Conservation (phyloP, 2,113 vertebrate species). For the Cephalophus harveyi region DNA sequence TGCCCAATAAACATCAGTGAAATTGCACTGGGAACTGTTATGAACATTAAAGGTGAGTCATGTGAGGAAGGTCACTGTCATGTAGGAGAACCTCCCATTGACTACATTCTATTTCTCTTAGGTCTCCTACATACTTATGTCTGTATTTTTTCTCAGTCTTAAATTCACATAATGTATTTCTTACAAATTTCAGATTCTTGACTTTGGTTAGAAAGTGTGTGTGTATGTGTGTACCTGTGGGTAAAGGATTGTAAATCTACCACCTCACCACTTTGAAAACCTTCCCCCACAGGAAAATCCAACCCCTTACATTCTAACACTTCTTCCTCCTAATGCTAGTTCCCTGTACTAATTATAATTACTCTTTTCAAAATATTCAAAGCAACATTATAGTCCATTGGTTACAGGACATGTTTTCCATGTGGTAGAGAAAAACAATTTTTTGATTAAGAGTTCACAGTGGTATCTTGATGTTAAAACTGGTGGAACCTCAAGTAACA, state of each 20-base stretch:
- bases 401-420: neutral
- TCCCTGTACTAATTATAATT: neutral
- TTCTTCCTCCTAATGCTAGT: neutral
- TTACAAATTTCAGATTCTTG: neutral
- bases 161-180: neutral
- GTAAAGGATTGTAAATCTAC: neutral
- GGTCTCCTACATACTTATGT: neutral
- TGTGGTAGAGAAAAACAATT: neutral
- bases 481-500: neutral
- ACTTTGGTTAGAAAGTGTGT: neutral
- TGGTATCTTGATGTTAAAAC: neutral
- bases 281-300: neutral
- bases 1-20: neutral
- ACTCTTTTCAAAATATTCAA: neutral
- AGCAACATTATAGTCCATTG: neutral
- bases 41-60: neutral
- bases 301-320: neutral
- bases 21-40: neutral
- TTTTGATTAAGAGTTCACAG: neutral
- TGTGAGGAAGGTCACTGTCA: neutral
- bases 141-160: neutral
- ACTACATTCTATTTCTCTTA: neutral
- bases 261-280: neutral
- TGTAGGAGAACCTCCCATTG: neutral
- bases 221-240: neutral